A percentile compares a stretch with the other conserved stretches of the same genome.
phyloP scores from a whole-genome alignment of 2,888 invertebrate species.

The Eupelmus urozonus region DNA sequence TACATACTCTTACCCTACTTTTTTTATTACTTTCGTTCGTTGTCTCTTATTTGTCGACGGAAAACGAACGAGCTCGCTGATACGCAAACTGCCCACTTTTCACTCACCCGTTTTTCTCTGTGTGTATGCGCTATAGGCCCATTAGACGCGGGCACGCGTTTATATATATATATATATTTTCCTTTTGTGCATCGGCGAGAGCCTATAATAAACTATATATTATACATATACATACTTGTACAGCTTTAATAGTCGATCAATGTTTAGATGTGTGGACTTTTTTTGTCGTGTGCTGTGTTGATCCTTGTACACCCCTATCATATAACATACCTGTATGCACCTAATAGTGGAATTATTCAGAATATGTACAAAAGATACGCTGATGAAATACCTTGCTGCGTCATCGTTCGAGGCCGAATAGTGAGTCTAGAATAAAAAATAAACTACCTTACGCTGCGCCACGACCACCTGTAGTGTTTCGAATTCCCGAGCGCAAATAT shows the following conservation, averaged over 20 bases:
- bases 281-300: constrained; percentile 63
- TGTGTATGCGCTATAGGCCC: constrained; percentile 3
- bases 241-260: constrained; percentile 68
- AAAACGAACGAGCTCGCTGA: constrained; percentile 32
- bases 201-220: constrained; percentile 13
- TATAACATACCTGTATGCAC: constrained; percentile 46
- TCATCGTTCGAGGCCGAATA: not conserved
- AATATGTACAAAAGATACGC: not conserved
- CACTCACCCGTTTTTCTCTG: not conserved
- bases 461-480: too few relatives aligned
- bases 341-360: constrained; percentile 38
- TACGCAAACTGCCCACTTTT: constrained; percentile 49
- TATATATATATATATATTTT: too few relatives aligned
- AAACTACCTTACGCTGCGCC: too few relatives aligned
- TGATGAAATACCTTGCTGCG: too few relatives aligned
- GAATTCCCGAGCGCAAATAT: too few relatives aligned
- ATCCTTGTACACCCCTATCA: constrained; percentile 57
- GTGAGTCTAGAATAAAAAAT: too few relatives aligned
- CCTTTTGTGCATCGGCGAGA: constrained; percentile 57
- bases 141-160: constrained; percentile 46
- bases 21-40: not conserved
- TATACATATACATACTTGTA: constrained; percentile 53
- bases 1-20: not conserved
- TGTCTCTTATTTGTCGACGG: constrained; percentile 40
- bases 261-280: constrained; percentile 70